These are phyloP conservation scores for Archilochus colubris DNA, from an alignment of 2,113 vertebrate genomes.

Conservation along the genomic window DNA sequence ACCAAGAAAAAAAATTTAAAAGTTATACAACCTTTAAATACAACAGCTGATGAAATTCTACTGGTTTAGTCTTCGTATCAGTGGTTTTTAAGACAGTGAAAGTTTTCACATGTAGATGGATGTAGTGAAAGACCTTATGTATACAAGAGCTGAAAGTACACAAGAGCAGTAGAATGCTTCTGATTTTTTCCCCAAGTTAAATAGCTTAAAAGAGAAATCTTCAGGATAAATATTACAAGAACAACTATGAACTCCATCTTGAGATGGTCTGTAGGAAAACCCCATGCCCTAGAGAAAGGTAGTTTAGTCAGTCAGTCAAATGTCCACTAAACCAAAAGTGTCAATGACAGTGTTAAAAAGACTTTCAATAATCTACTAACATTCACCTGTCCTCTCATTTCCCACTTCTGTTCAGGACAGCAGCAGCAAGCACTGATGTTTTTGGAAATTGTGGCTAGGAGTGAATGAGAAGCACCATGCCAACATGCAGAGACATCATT, in stretches of 20 bases:
- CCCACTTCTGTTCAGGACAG: not conserved
- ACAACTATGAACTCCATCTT: not conserved
- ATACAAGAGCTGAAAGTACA: not conserved
- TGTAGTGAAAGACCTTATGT: not conserved
- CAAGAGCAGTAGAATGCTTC: not conserved
- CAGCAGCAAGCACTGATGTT: not conserved
- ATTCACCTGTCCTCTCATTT: not conserved
- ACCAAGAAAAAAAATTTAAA: not conserved
- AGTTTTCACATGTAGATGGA: not conserved
- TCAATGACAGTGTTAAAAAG: not conserved
- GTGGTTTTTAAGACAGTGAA: not conserved
- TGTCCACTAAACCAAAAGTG: not conserved
- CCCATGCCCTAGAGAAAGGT: not conserved
- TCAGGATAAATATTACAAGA: not conserved
- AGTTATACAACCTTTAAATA: not conserved
- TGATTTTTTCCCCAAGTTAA: not conserved
- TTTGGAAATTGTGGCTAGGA: not conserved
- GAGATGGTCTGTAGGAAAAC: not conserved
- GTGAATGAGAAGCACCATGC: not conserved
- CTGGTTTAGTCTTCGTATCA: not conserved
- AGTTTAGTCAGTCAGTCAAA: not conserved
- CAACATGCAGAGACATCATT: fast-evolving
- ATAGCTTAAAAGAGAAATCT: not conserved
- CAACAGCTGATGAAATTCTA: not conserved
- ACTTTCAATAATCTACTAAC: not conserved